Percentiles rank a stretch among this genome's conserved stretches.
These are phyloP conservation scores for Drosophila nasuta DNA, from an alignment of 1,140 invertebrate species.

Conservation along the genomic window DNA sequence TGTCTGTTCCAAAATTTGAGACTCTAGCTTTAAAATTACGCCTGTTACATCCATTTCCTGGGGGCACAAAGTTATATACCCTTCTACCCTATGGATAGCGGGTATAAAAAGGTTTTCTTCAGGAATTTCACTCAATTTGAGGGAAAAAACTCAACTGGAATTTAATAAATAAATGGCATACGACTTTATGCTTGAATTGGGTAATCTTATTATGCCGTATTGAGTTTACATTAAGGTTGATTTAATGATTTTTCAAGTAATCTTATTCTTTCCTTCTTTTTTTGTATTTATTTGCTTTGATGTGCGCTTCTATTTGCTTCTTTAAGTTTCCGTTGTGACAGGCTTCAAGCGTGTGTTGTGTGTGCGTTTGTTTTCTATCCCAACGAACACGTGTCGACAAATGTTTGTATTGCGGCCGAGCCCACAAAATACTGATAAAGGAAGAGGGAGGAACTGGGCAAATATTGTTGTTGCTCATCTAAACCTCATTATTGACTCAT, in stretches of 20 bases:
- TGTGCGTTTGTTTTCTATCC: constrained; percentile 5
- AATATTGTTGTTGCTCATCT: constrained; percentile 63
- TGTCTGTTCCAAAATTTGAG: no score
- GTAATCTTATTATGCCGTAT: not conserved
- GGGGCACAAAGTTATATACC: no score
- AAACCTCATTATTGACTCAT: constrained; percentile 78
- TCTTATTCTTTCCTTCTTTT: not conserved
- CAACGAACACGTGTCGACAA: constrained; percentile 55
- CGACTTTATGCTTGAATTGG: not conserved
- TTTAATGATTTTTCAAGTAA: not conserved
- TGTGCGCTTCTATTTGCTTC: constrained; percentile 4
- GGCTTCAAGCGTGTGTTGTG: constrained; percentile 3
- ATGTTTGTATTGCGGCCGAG: constrained; percentile 38
- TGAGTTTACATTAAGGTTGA: not conserved
- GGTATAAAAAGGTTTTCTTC: not conserved
- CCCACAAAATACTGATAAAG: constrained; percentile 8
- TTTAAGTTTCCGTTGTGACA: not conserved
- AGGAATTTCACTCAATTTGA: not conserved
- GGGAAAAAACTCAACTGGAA: not conserved
- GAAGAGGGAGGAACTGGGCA: constrained; percentile 26
- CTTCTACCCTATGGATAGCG: no score
- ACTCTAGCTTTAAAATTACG: no score
- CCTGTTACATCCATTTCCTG: no score
- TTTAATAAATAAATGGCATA: constrained; percentile 13
- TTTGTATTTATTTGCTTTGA: constrained; percentile 1